Evolutionary conservation across 2,888 invertebrate species (phyloP).

Genomic region (Perizoma flavofasciatum): DNA sequence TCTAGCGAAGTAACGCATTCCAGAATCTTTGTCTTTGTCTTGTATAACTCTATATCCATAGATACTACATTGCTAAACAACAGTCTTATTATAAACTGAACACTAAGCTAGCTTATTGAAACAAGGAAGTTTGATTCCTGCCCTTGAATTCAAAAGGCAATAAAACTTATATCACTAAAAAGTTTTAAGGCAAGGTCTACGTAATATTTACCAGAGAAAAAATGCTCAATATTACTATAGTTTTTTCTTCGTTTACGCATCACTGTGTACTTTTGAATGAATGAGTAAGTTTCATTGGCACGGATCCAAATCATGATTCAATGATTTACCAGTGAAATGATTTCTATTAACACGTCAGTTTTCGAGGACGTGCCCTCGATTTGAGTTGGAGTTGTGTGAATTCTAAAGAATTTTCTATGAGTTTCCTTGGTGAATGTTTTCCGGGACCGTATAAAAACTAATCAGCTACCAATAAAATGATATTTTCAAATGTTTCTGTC

Average conservation of each 20-base stretch:
- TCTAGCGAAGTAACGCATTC: too few species aligned
- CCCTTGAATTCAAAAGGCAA: too few species aligned
- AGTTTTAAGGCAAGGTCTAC: not conserved
- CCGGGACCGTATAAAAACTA: not conserved
- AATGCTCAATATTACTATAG: not conserved
- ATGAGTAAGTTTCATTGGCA: conserved; percentile 48
- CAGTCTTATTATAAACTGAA: too few species aligned
- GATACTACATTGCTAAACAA: too few species aligned
- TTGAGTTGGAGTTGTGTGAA: conserved; percentile 13
- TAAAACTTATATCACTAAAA: not conserved
- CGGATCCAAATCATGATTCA: conserved; percentile 62
- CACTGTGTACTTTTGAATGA: conserved; percentile 41
- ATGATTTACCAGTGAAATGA: conserved; percentile 29
- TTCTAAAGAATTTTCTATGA: conserved; percentile 21
- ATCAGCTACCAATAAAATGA: too few species aligned
- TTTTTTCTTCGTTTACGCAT: conserved; percentile 21
- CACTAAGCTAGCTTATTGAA: too few species aligned
- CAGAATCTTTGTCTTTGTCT: too few species aligned
- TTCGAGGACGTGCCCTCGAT: conserved; percentile 21
- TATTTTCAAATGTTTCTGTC: too few species aligned
- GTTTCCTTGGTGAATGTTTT: conserved; percentile 17
- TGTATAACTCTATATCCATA: too few species aligned
- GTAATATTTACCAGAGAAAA: too few species aligned
- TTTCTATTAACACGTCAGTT: conserved; percentile 23
- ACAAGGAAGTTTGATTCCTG: too few species aligned